Evolutionary conservation across 2,797 vertebrate genomes (phyloP).

Genomic region (Sciurus vulgaris): DNA sequence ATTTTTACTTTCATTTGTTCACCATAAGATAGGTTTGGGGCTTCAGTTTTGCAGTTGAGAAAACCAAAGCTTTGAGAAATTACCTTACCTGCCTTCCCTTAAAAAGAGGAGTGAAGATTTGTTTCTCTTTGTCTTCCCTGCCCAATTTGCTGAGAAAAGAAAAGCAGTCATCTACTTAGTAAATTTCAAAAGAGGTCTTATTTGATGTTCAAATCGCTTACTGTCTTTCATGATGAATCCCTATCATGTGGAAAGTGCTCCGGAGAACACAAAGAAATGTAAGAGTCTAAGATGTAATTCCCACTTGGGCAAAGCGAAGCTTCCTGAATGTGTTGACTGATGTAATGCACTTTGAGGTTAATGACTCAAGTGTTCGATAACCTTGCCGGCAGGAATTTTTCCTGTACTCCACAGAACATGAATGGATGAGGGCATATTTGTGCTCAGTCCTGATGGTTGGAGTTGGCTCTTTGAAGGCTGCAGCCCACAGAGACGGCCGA

Average conservation of each 20-base stretch:
- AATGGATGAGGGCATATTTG: neutral
- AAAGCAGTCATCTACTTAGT: neutral
- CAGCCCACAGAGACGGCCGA: neutral
- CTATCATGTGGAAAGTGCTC: neutral
- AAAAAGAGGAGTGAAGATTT: constrained; percentile 7
- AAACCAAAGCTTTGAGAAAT: neutral
- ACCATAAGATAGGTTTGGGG: neutral
- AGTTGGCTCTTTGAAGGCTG: neutral
- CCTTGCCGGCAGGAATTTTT: neutral
- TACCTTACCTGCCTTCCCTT: neutral
- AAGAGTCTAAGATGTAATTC: neutral
- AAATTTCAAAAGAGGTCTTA: neutral
- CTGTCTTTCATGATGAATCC: neutral
- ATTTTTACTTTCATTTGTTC: constrained; percentile 21
- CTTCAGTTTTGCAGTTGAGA: neutral
- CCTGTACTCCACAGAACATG: neutral
- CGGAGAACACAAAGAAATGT: neutral
- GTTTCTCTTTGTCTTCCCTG: neutral
- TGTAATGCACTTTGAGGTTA: neutral
- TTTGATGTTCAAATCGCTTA: constrained; percentile 12
- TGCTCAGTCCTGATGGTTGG: neutral
- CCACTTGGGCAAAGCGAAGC: neutral
- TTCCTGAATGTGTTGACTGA: neutral
- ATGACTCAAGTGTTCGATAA: neutral
- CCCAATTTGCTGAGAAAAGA: neutral